Evolutionary conservation across 2,797 vertebrate species (phyloP).

Genomic region (Lacerta bilineata): DNA sequence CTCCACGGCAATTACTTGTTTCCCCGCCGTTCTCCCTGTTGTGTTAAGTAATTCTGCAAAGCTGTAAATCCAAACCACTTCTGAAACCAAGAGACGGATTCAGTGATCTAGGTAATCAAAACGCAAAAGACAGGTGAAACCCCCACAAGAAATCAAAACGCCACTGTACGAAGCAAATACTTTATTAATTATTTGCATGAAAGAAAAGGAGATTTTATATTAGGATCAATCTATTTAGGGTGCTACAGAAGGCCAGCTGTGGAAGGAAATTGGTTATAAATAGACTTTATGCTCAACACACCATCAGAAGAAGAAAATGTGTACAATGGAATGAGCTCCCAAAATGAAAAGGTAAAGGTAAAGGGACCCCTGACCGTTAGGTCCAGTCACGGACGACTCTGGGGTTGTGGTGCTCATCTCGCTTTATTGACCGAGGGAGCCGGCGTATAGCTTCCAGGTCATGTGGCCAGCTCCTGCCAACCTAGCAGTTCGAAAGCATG

Average conservation of each 20-base stretch:
- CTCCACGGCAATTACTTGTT: slow-evolving; percentile 29
- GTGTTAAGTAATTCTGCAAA: slow-evolving; percentile 71
- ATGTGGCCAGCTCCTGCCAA: no score
- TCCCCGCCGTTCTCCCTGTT: slow-evolving; percentile 57
- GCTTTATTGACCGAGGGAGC: no score
- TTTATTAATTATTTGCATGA: slow-evolving; percentile 66
- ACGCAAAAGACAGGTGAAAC: slow-evolving; percentile 60
- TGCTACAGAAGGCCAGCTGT: slow-evolving; percentile 44
- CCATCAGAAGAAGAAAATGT: slow-evolving; percentile 64
- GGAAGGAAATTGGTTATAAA: slow-evolving; percentile 38
- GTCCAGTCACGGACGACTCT: no score
- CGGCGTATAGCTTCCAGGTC: no score
- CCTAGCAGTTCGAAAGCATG: no score
- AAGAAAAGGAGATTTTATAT: slow-evolving; percentile 10
- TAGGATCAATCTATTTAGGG: slow-evolving; percentile 53
- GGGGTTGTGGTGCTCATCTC: no score
- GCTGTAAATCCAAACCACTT: slow-evolving; percentile 62
- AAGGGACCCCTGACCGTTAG: no score
- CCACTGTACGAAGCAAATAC: slow-evolving; percentile 56
- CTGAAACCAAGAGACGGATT: slow-evolving; percentile 64
- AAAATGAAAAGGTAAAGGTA: slow-evolving; percentile 46
- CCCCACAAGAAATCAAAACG: slow-evolving; percentile 61
- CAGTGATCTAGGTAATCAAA: slow-evolving; percentile 70
- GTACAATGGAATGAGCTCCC: slow-evolving; percentile 64
- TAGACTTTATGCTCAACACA: slow-evolving; percentile 66